phyloP scores from a whole-genome alignment of 2,113 vertebrate species.

The Bos javanicus region DNA sequence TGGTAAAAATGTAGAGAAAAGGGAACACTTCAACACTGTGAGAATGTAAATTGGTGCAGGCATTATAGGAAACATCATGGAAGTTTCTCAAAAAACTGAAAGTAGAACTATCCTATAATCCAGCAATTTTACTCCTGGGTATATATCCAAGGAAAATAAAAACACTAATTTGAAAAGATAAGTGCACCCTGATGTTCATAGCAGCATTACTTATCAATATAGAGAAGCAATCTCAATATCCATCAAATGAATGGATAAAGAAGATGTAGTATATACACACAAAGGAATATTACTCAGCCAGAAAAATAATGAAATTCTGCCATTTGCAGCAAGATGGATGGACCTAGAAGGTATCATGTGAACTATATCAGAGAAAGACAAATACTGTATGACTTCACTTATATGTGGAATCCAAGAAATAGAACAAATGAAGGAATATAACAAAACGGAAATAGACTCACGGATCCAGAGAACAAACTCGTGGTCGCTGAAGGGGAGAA shows the following conservation, averaged over 20 bases:
- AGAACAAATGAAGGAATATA: neutral
- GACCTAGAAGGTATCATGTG: neutral
- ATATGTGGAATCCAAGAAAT: neutral
- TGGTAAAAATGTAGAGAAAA: neutral
- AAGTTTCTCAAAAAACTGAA: neutral
- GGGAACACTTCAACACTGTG: neutral
- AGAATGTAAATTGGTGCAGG: neutral
- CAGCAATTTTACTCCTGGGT: neutral
- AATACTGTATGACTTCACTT: neutral
- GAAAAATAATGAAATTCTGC: neutral
- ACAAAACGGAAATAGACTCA: neutral
- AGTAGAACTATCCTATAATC: neutral
- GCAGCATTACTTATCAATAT: neutral
- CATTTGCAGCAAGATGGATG: neutral
- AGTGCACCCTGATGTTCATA: neutral
- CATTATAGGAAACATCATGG: neutral
- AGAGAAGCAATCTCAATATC: neutral
- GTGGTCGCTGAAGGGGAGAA: rapidly evolving
- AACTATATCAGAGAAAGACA: neutral
- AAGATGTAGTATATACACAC: neutral
- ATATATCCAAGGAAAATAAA: neutral
- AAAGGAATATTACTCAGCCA: neutral
- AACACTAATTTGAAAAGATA: neutral
- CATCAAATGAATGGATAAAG: neutral
- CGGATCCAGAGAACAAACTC: neutral